Evolutionary conservation across 35 echinoderm and acorn worm species (phyloP), one percentile per base, ranked within the genome.

Genomic region (Ptychodera flava): DNA sequence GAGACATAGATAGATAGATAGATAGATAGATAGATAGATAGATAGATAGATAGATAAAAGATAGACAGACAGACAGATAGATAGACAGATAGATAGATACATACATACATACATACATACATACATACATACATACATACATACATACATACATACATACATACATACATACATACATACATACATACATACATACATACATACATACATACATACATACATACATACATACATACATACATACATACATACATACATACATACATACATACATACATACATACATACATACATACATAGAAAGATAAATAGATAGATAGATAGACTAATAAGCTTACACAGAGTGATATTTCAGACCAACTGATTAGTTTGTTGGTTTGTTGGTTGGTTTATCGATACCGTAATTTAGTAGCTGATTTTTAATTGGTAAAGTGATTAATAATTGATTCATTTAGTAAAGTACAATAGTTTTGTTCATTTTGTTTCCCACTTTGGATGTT

Each of bases 31-130:
- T 64, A 64, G 6, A 64, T 64, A 64, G 6, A 64, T 64, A 64
- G 6, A 64, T 22, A 64, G 6, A 64, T 22, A 64, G 6, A 64
- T 22, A 64, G 6, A 64, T n/a, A n/a, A n/a, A n/a, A n/a, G 6
- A 64, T 22, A 64, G 6, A 64, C 22, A 64, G 6, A 64, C 22
- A 64, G 6, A 64, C 22, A 64, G 6, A 64, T 64, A 64, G 6
- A 64, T 64, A 64, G 6, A 64, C 22, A 64, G 6, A 64, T 64
- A 64, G 6, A 64, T 64, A 64, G 6, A 64, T 64, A 64, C 45
- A 64, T 64, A 64, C 45, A 64, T 64, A 64, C 45, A 64, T 64
- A 64, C 45, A 64, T 64, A 64, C 45, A 64, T 64, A 64, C 45
- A 64, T 64, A 64, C 45, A 64, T 64, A 64, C 45, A 64, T 64